Base-by-base conservation (phyloP, 2,888 invertebrate species). In the Ornithoptera alexandrae region DNA sequence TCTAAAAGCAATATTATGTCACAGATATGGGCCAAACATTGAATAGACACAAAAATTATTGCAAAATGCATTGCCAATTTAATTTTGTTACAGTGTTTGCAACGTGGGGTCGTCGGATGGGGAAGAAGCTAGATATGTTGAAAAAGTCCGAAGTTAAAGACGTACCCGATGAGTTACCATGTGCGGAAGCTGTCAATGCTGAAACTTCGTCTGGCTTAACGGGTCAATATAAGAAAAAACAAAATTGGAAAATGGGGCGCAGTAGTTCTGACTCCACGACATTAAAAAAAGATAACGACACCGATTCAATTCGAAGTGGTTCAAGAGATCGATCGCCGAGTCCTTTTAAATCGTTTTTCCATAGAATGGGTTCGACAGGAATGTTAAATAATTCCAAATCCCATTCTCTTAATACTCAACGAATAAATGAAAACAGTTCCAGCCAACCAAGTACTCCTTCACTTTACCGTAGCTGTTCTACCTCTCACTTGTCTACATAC, bases 31-130 rank as follows among this genome's bases (percentile, higher is more conserved):
- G 4, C 4, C 30, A 30, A 30, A 30, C 30, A 30, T 30, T 30
- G 30, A 30, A 5, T 15, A 15, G 15, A 46, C 15, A 46, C 12
- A 12, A 15, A 46, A 46, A 46, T 15, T 46, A 46, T 46, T 15
- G 12, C 4, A 46, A 46, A 46, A 17, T 46, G 15, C 4, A 46
- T 46, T 46, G 15, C 12, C 46, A 15, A 46, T 15, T 46, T 12
- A 46, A 46, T 46, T 46, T n/a, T 53, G 53, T 64, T 67, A 15
- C 61, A 72, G 68, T 69, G 64, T 91, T 94, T 76, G 94, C 95
- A 73, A 95, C 95, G 76, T 96, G 96, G 96, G 95, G 96, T 79
- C 94, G 95, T 72, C 94, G 95, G 74, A 96, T 96, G 95, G 96
- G 96, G 74, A 95, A 95, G 77, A 96, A 96, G 85, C 90, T 96